Percentiles rank a stretch among this genome's conserved stretches.
Evolutionary conservation across 2,888 invertebrate genomes (phyloP).

Genomic region (Scaptomyza polygonia): DNA sequence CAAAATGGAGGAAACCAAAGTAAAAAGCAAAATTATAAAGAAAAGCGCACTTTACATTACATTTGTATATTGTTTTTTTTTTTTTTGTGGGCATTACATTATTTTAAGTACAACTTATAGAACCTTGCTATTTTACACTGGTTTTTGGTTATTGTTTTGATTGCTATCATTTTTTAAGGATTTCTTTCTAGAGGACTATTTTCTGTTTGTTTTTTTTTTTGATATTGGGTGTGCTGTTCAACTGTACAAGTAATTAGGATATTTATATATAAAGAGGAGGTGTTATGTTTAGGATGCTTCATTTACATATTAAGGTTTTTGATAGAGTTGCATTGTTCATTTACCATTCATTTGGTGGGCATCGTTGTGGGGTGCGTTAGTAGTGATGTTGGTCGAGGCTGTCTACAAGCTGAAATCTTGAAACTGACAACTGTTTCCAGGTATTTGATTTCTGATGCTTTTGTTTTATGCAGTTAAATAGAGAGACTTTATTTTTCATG

Average conservation of each 20-base stretch:
- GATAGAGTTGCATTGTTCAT: constrained; percentile 66
- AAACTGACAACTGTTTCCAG: constrained; percentile 29
- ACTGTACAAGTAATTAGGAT: constrained; percentile 47
- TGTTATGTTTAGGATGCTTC: constrained; percentile 51
- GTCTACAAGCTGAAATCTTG: constrained; percentile 14
- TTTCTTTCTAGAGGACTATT: constrained; percentile 31
- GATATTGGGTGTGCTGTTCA: constrained; percentile 20
- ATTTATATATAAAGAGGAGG: constrained; percentile 32
- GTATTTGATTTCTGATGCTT: constrained; percentile 26
- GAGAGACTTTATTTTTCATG: constrained; percentile 79
- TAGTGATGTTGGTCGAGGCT: constrained; percentile 5
- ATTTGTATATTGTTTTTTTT: constrained; percentile 29
- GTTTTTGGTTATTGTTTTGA: constrained; percentile 12
- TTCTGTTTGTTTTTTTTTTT: background rate
- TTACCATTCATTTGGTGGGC: constrained; percentile 69
- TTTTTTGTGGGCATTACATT: constrained; percentile 50
- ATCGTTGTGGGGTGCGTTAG: constrained; percentile 39
- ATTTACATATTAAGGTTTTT: constrained; percentile 52
- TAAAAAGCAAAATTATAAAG: constrained; percentile 38
- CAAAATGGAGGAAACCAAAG: constrained; percentile 17
- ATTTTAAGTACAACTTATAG: constrained; percentile 54
- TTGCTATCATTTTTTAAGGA: constrained; percentile 12
- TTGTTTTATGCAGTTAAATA: constrained; percentile 77
- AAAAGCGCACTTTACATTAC: constrained; percentile 70
- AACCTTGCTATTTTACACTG: constrained; percentile 68